phyloP scores from a whole-genome alignment of 2,797 vertebrate species.

The Spondyliosoma cantharus region DNA sequence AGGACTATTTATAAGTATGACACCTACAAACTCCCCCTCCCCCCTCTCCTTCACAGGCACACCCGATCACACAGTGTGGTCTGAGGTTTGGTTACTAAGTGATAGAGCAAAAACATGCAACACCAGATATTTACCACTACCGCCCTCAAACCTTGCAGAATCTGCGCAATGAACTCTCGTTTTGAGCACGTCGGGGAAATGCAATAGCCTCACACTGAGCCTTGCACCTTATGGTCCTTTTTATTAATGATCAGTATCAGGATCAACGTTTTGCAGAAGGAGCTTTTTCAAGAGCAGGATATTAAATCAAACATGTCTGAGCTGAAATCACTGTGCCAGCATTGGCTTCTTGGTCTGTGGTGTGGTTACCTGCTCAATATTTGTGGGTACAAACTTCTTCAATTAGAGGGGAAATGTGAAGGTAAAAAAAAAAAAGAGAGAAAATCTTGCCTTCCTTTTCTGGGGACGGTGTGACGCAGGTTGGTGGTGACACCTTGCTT shows the following conservation, averaged over 20 bases:
- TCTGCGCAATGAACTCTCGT: conserved; percentile 21
- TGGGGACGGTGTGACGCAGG: not conserved
- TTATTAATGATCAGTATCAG: not conserved
- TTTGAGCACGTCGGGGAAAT: not conserved
- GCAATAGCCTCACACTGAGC: not conserved
- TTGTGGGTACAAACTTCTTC: conserved; percentile 58
- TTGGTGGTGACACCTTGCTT: not conserved
- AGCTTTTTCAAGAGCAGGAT: not conserved
- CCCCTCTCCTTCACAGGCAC: conserved; percentile 36
- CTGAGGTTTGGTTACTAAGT: conserved; percentile 79
- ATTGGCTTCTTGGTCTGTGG: conserved; percentile 76
- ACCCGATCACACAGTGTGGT: conserved; percentile 66
- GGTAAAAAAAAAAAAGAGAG: conserved; percentile 2
- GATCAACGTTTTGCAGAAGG: not conserved
- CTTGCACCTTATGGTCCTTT: not conserved
- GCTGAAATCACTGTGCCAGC: conserved; percentile 53
- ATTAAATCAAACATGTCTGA: not conserved
- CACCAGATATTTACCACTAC: conserved; percentile 51
- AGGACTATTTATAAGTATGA: conserved; percentile 68
- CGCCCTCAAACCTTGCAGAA: conserved; percentile 32
- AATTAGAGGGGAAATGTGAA: conserved; percentile 30
- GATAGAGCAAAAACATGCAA: conserved; percentile 62
- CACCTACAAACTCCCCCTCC: conserved; percentile 37
- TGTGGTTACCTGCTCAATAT: conserved; percentile 71
- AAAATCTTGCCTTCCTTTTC: not conserved